Evolutionary conservation across 2,888 invertebrate genomes (phyloP).

Genomic region (Drosophila setosimentum): DNA sequence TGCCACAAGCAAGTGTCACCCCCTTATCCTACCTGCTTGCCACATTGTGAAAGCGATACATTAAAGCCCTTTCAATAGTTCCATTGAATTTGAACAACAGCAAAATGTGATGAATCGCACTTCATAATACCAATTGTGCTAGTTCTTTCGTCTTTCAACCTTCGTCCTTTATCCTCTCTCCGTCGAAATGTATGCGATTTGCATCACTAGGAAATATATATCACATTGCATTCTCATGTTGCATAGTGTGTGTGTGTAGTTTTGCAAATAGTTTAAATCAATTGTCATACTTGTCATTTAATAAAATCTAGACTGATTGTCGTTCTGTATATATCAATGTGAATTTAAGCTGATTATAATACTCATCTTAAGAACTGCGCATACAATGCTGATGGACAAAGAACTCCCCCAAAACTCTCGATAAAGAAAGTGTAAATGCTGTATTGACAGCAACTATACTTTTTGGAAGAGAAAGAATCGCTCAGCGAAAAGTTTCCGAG

Average conservation of each 20-base stretch:
- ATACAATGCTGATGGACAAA: background rate
- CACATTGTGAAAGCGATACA: constrained; percentile 26
- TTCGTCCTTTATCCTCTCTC: background rate
- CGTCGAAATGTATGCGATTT: background rate
- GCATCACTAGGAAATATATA: background rate
- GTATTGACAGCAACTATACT: background rate
- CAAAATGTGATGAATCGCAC: constrained; percentile 17
- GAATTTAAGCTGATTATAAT: background rate
- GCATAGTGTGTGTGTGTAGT: background rate
- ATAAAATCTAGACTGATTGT: background rate
- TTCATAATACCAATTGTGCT: constrained; percentile 8
- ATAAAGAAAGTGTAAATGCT: too few relatives aligned
- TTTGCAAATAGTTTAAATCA: background rate
- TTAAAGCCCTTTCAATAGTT: constrained; percentile 50
- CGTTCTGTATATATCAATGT: too few relatives aligned
- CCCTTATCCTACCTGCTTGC: background rate
- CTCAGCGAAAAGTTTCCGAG: background rate
- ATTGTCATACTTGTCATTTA: constrained; percentile 1
- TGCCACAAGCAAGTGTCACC: constrained; percentile 15
- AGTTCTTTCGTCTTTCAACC: background rate
- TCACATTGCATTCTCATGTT: constrained; percentile 2
- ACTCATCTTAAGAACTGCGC: background rate
- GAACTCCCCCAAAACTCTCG: background rate
- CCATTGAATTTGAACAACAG: constrained; percentile 29
- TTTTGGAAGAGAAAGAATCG: background rate